Evolutionary conservation across 2,888 invertebrate genomes (phyloP).

Genomic region (Sinodicranocentrus sp.): DNA sequence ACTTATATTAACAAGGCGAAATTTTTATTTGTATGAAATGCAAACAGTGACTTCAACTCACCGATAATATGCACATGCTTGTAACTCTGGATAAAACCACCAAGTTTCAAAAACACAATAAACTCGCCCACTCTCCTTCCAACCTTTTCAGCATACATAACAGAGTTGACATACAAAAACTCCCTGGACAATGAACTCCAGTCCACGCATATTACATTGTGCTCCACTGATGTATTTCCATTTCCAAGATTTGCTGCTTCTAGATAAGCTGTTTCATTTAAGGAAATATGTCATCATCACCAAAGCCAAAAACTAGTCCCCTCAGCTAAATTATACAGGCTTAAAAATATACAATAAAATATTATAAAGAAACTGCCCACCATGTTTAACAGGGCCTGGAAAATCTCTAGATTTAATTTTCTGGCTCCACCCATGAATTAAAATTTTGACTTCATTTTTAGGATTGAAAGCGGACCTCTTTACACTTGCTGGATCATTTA

Average conservation of each 20-base stretch:
- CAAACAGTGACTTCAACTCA: constrained; percentile 29
- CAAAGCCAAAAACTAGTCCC: not conserved
- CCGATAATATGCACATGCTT: constrained; percentile 72
- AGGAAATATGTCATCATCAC: not conserved
- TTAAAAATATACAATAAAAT: not conserved
- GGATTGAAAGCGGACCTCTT: constrained; percentile 66
- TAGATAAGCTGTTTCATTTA: constrained; percentile 59
- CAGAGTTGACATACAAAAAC: constrained; percentile 75
- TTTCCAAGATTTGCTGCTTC: constrained; percentile 51
- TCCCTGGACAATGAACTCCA: constrained; percentile 73
- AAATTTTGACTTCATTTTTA: constrained; percentile 67
- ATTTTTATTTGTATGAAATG: not conserved
- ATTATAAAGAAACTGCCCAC: constrained; percentile 23
- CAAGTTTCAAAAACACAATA: constrained; percentile 67
- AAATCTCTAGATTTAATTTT: constrained; percentile 71
- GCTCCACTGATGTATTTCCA: constrained; percentile 54
- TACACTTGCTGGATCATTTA: constrained; percentile 69
- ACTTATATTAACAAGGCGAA: too few species aligned
- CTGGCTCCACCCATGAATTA: constrained; percentile 74
- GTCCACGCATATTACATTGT: constrained; percentile 73
- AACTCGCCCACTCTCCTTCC: constrained; percentile 74
- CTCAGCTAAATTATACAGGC: not conserved
- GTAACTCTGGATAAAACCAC: constrained; percentile 69
- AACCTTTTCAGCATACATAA: constrained; percentile 73
- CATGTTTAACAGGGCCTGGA: constrained; percentile 71